Conservation (phyloP, 2,888 invertebrate genomes). For the Dryomyza anilis region DNA sequence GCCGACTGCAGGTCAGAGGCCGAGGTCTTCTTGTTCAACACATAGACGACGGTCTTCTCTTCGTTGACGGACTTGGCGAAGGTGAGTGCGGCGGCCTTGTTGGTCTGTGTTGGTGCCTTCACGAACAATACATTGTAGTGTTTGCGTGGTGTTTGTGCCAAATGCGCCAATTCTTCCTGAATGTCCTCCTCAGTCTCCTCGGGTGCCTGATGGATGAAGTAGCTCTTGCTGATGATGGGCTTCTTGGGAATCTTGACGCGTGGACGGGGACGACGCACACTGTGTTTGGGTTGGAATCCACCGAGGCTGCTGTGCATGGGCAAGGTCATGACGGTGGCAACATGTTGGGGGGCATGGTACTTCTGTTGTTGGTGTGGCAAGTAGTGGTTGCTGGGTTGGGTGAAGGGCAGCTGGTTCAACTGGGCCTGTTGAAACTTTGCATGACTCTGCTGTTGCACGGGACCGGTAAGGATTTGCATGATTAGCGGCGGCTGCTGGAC, state of each 20-base stretch:
- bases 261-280: conserved; percentile 46
- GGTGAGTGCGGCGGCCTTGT: conserved; percentile 51
- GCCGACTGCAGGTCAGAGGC: conserved; percentile 56
- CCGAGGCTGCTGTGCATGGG: conserved; percentile 43
- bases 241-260: conserved; percentile 48
- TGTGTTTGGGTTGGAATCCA: conserved; percentile 29
- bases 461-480: conserved; percentile 15
- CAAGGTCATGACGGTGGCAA: conserved; percentile 20
- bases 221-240: conserved; percentile 58
- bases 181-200: conserved; percentile 58
- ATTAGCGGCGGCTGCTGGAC: conserved; percentile 43
- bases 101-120: conserved; percentile 56
- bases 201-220: conserved; percentile 59
- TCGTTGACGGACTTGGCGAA: conserved; percentile 54
- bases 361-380: conserved; percentile 36
- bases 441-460: conserved; percentile 31
- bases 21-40: conserved; percentile 57
- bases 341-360: conserved; percentile 12
- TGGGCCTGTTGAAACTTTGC: conserved; percentile 25
- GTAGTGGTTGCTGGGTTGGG: conserved; percentile 41
- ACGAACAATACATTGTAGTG: conserved; percentile 60
- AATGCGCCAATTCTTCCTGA: conserved; percentile 51
- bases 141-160: conserved; percentile 53
- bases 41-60: conserved; percentile 61
- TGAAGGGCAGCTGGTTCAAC: conserved; percentile 32